Base-by-base conservation (phyloP, 2,888 invertebrate genomes). In the Rotaria macrura region DNA sequence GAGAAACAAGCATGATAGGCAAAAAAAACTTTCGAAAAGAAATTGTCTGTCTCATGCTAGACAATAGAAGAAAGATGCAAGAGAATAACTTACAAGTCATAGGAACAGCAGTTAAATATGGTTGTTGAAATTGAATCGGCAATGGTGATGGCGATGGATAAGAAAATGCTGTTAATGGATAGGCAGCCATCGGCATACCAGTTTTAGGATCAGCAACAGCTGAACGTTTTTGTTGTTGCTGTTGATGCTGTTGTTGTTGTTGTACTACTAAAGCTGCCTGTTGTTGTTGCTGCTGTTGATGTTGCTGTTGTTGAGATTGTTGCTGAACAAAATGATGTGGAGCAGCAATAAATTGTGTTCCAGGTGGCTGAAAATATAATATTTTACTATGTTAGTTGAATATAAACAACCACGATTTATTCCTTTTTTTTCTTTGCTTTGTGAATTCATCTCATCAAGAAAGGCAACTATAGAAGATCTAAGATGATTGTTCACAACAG, bases 181-280 rank as follows among this genome's bases (percentile, higher is more conserved):
- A 84, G 47, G 83, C 83, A 49, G 65, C 83, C 49, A 85, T 84
- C 20, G 86, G 86, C 38, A 84, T n/a, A 29, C 86, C 86, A 25
- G 86, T 84, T 86, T 86, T 86, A 20, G 54, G 43, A 74, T 86
- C 86, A 49, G 86, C 84, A 23, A 86, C 38, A 5, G 86, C 86
- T 9, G 86, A 52, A 38, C 86, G 79, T 55, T 86, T 86, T 2
- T 72, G 79, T n/a, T 79, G 79, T 43, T 79, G 79, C 17, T n/a
- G n/a, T n/a, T n/a, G n/a, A n/a, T n/a, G n/a, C n/a, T 57, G 55
- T 3, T 57, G 55, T 7, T 65, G 65, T 17, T 65, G 65, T 29
- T 34, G 34, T 29, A 2, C 29, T 57, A 14, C 57, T 29, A 57
- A n/a, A 1, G 29, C 57, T 57, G 57, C 57, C 29, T 54, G 54